Conservation (phyloP, 2,797 vertebrate genomes). For the Danionella dracula region DNA sequence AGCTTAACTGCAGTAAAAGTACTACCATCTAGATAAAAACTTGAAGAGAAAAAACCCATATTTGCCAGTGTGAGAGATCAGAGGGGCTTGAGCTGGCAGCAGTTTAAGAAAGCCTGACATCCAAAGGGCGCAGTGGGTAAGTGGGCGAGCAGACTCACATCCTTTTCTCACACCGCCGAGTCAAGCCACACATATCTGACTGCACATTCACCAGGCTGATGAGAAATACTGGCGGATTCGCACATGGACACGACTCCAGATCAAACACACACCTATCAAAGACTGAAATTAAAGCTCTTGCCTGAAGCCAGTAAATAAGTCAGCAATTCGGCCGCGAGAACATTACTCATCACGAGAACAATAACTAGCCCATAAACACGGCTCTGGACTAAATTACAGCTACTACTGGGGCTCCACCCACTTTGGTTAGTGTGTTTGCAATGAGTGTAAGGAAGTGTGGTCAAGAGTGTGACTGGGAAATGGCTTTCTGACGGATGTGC, state of each 20-base stretch:
- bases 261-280: slow-evolving; percentile 6
- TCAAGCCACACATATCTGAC: slow-evolving; percentile 25
- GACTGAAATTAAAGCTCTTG: background rate
- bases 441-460: background rate
- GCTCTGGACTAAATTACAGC: slow-evolving; percentile 5
- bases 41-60: too few species aligned
- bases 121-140: background rate
- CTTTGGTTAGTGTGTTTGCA: slow-evolving; percentile 3
- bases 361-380: slow-evolving; percentile 1
- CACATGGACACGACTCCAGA: slow-evolving; percentile 18
- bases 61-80: background rate
- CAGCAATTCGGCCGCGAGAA: background rate
- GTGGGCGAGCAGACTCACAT: background rate
- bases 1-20: too few species aligned
- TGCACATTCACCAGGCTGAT: slow-evolving; percentile 47
- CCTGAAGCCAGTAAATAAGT: background rate
- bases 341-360: slow-evolving; percentile 12
- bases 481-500: background rate
- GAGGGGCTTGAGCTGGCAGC: background rate
- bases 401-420: background rate
- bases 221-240: slow-evolving; percentile 42
- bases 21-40: too few species aligned
- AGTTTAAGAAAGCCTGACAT: background rate
- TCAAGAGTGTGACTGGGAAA: background rate
- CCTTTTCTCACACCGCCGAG: slow-evolving; percentile 17